Percentiles rank a stretch among this genome's conserved stretches.
Conservation (phyloP, 2,888 invertebrate species). For the Ornithoptera priamus region DNA sequence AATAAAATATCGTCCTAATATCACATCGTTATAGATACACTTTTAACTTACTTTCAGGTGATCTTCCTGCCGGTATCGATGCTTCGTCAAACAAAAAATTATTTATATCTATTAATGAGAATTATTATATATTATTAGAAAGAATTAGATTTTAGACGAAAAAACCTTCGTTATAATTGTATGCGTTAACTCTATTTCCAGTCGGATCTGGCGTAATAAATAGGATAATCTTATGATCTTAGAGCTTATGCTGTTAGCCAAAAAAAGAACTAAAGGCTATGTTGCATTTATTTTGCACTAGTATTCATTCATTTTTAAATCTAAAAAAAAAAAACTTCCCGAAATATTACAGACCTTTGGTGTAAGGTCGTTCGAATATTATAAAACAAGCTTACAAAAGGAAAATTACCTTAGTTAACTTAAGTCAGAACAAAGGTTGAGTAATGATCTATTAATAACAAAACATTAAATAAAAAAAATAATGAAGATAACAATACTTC, state of each 20-base stretch:
- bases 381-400: conserved; percentile 61
- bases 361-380: conserved; percentile 64
- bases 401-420: conserved; percentile 50
- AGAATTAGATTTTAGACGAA: neutral
- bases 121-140: no score
- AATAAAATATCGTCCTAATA: no score
- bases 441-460: conserved; percentile 40
- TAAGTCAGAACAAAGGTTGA: conserved; percentile 47
- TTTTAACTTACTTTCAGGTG: no score
- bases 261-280: neutral
- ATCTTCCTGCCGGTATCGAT: no score
- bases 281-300: neutral
- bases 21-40: no score
- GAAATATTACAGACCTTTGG: conserved; percentile 50
- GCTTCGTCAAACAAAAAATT: no score
- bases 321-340: conserved; percentile 29
- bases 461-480: conserved; percentile 22
- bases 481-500: conserved; percentile 26
- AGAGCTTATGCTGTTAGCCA: neutral
- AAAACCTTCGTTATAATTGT: neutral
- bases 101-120: no score
- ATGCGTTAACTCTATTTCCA: neutral
- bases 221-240: neutral
- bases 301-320: neutral
- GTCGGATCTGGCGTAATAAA: neutral